Conservation (phyloP, 2,113 vertebrate species). For the Delphinus delphis region DNA sequence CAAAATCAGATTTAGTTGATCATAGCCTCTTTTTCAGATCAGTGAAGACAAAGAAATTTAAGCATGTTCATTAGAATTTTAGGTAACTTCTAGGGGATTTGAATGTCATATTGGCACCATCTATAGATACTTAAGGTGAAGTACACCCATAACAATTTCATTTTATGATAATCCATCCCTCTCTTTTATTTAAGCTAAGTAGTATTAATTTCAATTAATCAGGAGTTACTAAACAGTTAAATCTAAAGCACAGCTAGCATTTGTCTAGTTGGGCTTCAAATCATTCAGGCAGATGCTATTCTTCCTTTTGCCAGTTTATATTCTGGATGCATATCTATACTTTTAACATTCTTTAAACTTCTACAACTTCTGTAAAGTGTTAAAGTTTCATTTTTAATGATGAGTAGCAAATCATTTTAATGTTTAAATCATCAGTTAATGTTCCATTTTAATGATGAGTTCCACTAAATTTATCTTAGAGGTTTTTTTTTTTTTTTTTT, state of each 20-base stretch:
- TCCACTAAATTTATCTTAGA: background rate
- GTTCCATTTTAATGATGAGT: background rate
- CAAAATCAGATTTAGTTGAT: constrained; percentile 14
- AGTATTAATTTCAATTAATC: background rate
- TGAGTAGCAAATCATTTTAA: background rate
- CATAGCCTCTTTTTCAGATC: background rate
- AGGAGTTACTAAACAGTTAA: background rate
- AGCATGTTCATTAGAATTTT: background rate
- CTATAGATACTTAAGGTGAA: constrained; percentile 62
- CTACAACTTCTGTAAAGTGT: background rate
- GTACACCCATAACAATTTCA: background rate
- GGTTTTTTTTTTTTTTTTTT: background rate
- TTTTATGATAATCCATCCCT: background rate
- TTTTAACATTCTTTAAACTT: background rate
- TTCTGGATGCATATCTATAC: background rate
- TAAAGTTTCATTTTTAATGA: background rate
- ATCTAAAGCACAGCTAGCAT: background rate
- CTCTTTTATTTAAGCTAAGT: background rate
- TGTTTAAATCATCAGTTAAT: background rate
- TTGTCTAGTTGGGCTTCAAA: background rate
- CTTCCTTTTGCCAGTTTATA: background rate
- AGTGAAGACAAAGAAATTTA: background rate
- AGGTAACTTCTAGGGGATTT: background rate
- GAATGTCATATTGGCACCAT: constrained; percentile 63
- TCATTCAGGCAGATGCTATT: background rate